A percentile compares a stretch with the other conserved stretches of the same genome.
Evolutionary conservation across 2,888 invertebrate genomes (phyloP).

Genomic region (Apamea sordens): DNA sequence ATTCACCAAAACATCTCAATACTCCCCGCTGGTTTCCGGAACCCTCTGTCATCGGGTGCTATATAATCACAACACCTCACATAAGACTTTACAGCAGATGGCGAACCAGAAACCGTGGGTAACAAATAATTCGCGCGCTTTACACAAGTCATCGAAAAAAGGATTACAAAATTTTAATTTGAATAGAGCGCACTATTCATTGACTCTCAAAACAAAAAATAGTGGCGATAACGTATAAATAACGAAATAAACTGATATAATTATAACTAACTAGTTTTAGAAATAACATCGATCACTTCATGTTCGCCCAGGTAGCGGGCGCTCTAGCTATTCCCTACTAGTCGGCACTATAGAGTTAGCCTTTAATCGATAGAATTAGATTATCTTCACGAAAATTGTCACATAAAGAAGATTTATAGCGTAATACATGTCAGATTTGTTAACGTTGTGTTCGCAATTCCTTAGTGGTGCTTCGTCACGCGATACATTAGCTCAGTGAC

Average conservation of each 20-base stretch:
- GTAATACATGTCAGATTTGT: conserved; percentile 10
- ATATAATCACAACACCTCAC: not conserved
- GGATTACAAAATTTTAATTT: not conserved
- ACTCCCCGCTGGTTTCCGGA: not conserved
- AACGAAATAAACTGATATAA: conserved; percentile 35
- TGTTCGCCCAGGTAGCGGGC: not conserved
- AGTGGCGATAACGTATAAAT: conserved; percentile 49
- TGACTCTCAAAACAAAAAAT: conserved; percentile 21
- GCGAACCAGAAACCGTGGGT: conserved; percentile 8
- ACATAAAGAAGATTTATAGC: conserved; percentile 28
- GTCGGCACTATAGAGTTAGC: conserved; percentile 13
- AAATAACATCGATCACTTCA: conserved; percentile 17
- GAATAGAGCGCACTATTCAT: conserved; percentile 22
- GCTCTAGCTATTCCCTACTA: not conserved
- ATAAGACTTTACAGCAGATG: not conserved
- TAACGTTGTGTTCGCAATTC: conserved; percentile 28
- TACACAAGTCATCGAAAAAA: conserved; percentile 10
- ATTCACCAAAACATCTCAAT: conserved; percentile 17
- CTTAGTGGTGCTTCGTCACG: conserved; percentile 18
- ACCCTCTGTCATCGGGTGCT: too few species aligned
- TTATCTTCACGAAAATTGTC: conserved; percentile 22
- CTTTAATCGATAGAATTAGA: conserved; percentile 21
- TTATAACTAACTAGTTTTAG: conserved; percentile 28
- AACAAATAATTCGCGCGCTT: not conserved
- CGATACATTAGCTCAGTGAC: conserved; percentile 6